These are phyloP conservation scores for Rhadina sibilatrix DNA, from an alignment of 2,113 vertebrate genomes.

Conservation along the genomic window DNA sequence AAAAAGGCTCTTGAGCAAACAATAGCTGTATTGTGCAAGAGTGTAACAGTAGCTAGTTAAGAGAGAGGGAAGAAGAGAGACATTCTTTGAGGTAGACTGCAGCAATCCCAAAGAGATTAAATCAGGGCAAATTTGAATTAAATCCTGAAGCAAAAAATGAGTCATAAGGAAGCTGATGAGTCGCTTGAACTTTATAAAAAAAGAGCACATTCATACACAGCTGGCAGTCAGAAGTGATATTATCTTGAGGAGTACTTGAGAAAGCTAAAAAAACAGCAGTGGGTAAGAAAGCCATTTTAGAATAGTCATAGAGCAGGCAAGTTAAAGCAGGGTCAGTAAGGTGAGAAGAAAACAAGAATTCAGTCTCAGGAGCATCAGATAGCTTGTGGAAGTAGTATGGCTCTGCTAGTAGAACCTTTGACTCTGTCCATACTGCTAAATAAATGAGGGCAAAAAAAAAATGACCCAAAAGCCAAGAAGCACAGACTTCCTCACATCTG, in stretches of 20 bases:
- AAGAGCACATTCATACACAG: conserved; percentile 35
- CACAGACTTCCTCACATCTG: not conserved
- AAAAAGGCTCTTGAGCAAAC: conserved; percentile 55
- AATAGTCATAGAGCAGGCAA: not conserved
- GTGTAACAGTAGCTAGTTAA: conserved; percentile 56
- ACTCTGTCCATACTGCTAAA: not conserved
- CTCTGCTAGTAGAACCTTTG: not conserved
- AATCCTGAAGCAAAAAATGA: conserved; percentile 60
- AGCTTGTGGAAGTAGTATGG: not conserved
- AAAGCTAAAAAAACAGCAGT: conserved; percentile 31
- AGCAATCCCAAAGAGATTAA: conserved; percentile 57
- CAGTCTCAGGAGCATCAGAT: not conserved
- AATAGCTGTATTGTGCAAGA: conserved; percentile 60
- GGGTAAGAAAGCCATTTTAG: not conserved
- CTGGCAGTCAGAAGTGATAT: conserved; percentile 57
- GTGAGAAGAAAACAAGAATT: not conserved
- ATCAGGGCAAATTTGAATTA: conserved; percentile 55
- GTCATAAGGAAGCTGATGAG: conserved; percentile 64
- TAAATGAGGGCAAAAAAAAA: not conserved
- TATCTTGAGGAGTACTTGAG: conserved; percentile 27
- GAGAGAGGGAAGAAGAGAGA: conserved; percentile 47
- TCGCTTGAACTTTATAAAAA: conserved; percentile 46
- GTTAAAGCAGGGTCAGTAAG: not conserved
- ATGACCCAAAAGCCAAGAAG: not conserved
- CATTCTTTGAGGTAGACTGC: conserved; percentile 64